Evolutionary conservation across 2,797 vertebrate genomes (phyloP).

Genomic region (Microhierax caerulescens): DNA sequence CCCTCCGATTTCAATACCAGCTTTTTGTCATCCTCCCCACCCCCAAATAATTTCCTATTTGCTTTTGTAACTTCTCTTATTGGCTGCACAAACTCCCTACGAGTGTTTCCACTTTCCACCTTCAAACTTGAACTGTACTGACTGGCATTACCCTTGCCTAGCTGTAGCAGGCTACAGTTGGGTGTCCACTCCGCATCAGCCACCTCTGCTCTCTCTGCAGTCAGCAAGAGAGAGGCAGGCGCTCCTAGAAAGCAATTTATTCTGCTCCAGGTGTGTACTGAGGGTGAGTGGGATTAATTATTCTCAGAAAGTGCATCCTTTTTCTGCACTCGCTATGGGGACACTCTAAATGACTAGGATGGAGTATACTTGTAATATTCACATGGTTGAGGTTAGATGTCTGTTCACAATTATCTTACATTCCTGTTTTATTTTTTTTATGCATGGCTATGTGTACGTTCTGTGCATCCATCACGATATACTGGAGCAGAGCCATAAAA

Average conservation of each 20-base stretch:
- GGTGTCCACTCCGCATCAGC: neutral
- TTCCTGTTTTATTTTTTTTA: neutral
- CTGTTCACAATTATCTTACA: neutral
- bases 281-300: neutral
- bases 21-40: neutral
- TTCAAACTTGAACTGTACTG: neutral
- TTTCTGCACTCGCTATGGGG: neutral
- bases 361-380: neutral
- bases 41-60: neutral
- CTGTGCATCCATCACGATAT: neutral
- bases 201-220: neutral
- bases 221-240: neutral
- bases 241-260: neutral
- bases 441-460: neutral
- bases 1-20: neutral
- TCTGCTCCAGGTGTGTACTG: accelerated
- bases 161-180: neutral
- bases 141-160: neutral
- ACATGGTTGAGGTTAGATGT: neutral
- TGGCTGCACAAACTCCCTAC: neutral
- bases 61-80: neutral
- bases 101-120: neutral
- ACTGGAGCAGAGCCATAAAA: neutral
- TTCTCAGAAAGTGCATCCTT: neutral
- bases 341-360: neutral